These are phyloP conservation scores for Clistopyga incitator DNA, from an alignment of 2,888 invertebrate species.

Conservation along the genomic window DNA sequence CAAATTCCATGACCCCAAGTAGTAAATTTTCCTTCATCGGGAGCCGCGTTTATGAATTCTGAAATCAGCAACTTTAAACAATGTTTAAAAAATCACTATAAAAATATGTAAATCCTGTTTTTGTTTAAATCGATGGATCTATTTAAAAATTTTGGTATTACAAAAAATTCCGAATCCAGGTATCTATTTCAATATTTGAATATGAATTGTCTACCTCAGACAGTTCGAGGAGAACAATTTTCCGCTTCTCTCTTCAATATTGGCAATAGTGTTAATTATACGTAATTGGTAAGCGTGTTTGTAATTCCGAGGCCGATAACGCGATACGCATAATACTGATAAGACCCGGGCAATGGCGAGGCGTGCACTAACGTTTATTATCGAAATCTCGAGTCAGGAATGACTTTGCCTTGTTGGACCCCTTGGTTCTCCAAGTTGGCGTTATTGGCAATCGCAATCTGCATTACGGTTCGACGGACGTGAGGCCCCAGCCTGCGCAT, in stretches of 20 bases:
- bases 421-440: constrained; percentile 19
- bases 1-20: no score
- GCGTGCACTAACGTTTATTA: constrained; percentile 44
- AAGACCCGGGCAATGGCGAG: neutral
- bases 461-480: constrained; percentile 61
- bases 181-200: neutral
- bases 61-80: no score
- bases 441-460: constrained; percentile 66
- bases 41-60: no score
- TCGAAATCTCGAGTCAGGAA: constrained; percentile 44
- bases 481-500: constrained; percentile 38
- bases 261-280: neutral
- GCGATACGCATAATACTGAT: neutral
- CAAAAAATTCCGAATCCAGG: neutral
- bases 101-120: no score
- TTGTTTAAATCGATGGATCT: no score
- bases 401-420: constrained; percentile 49
- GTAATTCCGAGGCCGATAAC: neutral
- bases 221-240: neutral
- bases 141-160: neutral
- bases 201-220: neutral
- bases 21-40: no score
- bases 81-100: no score
- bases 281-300: constrained; percentile 18
- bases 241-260: neutral